Percentiles rank a stretch among this genome's conserved stretches.
Conservation (phyloP, 30 jellyfish, hydroid and myxozoan genomes). For the Hydractinia echinata region DNA sequence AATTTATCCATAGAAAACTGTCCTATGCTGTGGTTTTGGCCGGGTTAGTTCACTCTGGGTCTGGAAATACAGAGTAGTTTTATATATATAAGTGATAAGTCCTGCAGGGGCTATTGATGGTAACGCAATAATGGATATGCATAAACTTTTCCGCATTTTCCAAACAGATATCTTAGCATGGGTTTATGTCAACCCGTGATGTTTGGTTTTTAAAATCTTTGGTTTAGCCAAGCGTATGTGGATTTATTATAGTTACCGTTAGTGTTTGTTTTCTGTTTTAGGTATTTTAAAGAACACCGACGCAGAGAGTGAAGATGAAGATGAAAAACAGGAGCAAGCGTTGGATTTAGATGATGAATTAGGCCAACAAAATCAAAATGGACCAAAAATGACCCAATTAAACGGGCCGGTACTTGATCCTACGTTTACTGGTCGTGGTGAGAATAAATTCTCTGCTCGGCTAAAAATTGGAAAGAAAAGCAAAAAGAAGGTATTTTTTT, state of each 20-base stretch:
- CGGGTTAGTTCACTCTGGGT: too few relatives aligned
- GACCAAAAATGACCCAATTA: conserved; percentile 19
- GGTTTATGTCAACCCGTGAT: too few relatives aligned
- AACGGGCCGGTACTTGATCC: conserved; percentile 88
- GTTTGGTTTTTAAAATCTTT: too few relatives aligned
- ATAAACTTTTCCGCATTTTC: too few relatives aligned
- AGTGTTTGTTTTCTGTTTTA: neutral
- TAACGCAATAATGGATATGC: too few relatives aligned
- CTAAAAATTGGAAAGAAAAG: conserved; percentile 66
- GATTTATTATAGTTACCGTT: neutral
- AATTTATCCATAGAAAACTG: too few relatives aligned
- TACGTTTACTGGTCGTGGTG: conserved; percentile 69
- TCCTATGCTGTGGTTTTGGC: too few relatives aligned
- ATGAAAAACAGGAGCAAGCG: conserved; percentile 24
- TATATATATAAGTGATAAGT: too few relatives aligned
- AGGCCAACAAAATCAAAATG: neutral
- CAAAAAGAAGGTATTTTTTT: conserved; percentile 38
- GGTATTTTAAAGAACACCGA: conserved; percentile 24
- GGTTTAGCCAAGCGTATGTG: too few relatives aligned
- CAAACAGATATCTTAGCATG: too few relatives aligned
- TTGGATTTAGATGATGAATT: conserved; percentile 18
- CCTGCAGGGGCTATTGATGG: too few relatives aligned
- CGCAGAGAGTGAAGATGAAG: conserved; percentile 45
- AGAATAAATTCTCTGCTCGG: conserved; percentile 52
- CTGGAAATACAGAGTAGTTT: too few relatives aligned